phyloP scores from a whole-genome alignment of 2,888 invertebrate species.

The Carterocephalus palaemon region DNA sequence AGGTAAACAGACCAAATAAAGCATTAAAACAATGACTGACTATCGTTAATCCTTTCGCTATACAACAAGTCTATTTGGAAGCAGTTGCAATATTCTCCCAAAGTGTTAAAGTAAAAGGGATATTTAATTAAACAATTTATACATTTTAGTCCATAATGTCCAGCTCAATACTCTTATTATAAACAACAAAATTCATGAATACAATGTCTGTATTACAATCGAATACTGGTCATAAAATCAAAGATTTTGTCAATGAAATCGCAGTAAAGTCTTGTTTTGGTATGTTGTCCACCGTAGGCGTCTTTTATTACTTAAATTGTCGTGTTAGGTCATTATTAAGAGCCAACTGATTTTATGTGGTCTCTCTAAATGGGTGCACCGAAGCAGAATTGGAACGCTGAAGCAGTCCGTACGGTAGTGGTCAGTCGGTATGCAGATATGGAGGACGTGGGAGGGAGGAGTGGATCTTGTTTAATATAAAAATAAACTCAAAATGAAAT shows the following conservation, averaged over 20 bases:
- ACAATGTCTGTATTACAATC: constrained; percentile 40
- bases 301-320: constrained; percentile 36
- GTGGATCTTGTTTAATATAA: constrained; percentile 2
- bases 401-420: constrained; percentile 1
- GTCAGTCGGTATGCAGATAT: constrained; percentile 3
- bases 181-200: neutral
- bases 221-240: constrained; percentile 40
- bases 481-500: constrained; percentile 11
- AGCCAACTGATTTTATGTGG: constrained; percentile 24
- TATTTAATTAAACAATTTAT: constrained; percentile 27
- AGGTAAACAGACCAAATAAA: too few species aligned
- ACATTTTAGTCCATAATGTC: constrained; percentile 3
- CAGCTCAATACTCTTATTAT: constrained; percentile 24
- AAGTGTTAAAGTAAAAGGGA: constrained; percentile 31
- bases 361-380: constrained; percentile 11
- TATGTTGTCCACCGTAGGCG: constrained; percentile 42
- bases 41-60: neutral
- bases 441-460: constrained; percentile 9
- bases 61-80: neutral
- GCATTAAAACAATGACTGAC: too few species aligned
- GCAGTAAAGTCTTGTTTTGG: constrained; percentile 37
- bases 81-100: constrained; percentile 18
- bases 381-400: constrained; percentile 6
- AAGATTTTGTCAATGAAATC: constrained; percentile 46
- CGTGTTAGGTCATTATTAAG: constrained; percentile 24